These are phyloP conservation scores for Copidosoma floridanum DNA, from an alignment of 1,140 invertebrate species.

Conservation along the genomic window DNA sequence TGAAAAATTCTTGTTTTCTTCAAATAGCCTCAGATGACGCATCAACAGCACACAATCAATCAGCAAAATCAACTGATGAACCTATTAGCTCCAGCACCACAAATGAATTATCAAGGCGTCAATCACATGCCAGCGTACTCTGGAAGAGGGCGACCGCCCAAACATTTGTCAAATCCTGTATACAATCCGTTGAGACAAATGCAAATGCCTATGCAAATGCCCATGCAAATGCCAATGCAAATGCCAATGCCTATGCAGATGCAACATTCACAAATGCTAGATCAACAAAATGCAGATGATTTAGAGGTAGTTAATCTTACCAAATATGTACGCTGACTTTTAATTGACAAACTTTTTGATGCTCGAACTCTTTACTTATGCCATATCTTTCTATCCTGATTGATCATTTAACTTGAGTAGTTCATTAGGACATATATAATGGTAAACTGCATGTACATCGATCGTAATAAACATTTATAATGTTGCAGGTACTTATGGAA, in stretches of 20 bases:
- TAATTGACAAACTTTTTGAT: not conserved
- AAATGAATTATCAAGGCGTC: conserved; percentile 17
- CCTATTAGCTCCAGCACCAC: conserved; percentile 15
- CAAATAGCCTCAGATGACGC: too few relatives aligned
- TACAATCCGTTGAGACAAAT: conserved; percentile 12
- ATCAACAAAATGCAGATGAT: conserved; percentile 6
- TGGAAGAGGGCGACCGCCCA: conserved; percentile 23
- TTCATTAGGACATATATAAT: too few relatives aligned
- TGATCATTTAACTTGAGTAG: too few relatives aligned
- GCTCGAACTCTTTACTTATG: not conserved
- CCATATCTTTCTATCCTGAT: not conserved
- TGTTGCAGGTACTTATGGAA: conserved; percentile 6
- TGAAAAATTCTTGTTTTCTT: too few relatives aligned
- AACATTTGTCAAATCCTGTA: conserved; percentile 16
- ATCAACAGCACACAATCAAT: not conserved
- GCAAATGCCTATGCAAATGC: not conserved
- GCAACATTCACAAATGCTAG: not conserved
- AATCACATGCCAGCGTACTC: conserved; percentile 25
- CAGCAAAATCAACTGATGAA: conserved; percentile 7
- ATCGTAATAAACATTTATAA: too few relatives aligned
- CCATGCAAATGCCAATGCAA: not conserved
- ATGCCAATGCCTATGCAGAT: not conserved
- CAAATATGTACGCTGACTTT: not conserved
- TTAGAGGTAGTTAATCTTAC: conserved; percentile 2
- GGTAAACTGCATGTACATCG: too few relatives aligned